Conservation (phyloP, 2,113 vertebrate genomes). For the Equus przewalskii region DNA sequence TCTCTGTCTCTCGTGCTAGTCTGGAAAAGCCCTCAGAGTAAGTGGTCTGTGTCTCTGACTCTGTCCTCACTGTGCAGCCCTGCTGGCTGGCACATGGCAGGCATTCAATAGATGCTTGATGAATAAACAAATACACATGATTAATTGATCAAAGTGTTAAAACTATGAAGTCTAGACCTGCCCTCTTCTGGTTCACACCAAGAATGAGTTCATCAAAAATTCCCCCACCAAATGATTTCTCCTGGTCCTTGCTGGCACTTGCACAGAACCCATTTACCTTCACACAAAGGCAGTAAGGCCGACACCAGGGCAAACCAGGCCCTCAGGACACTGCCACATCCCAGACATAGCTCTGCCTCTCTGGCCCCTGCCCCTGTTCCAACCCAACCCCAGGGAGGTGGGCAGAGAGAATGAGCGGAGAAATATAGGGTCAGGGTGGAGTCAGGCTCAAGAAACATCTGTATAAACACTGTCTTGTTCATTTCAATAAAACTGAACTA, state of each 20-base stretch:
- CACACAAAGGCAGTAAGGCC: neutral
- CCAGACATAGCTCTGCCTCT: neutral
- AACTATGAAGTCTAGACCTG: neutral
- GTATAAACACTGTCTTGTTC: conserved; percentile 19
- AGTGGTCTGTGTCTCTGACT: neutral
- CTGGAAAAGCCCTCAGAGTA: neutral
- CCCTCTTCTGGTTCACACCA: neutral
- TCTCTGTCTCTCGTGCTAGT: neutral
- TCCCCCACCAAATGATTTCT: neutral
- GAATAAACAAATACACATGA: neutral
- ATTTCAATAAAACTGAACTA: neutral
- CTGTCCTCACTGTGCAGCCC: accelerated
- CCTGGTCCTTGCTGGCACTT: neutral
- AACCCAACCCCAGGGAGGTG: neutral
- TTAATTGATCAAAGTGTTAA: neutral
- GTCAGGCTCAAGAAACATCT: conserved; percentile 50
- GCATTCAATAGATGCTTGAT: neutral
- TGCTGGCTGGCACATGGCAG: neutral
- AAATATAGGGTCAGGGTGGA: neutral
- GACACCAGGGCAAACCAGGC: neutral
- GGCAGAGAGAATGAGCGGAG: neutral
- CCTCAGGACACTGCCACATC: neutral
- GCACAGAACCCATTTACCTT: neutral
- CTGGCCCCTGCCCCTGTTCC: neutral
- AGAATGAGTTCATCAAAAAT: neutral